These are phyloP conservation scores for Tiphia femorata DNA, from an alignment of 2,888 invertebrate species.

Conservation along the genomic window DNA sequence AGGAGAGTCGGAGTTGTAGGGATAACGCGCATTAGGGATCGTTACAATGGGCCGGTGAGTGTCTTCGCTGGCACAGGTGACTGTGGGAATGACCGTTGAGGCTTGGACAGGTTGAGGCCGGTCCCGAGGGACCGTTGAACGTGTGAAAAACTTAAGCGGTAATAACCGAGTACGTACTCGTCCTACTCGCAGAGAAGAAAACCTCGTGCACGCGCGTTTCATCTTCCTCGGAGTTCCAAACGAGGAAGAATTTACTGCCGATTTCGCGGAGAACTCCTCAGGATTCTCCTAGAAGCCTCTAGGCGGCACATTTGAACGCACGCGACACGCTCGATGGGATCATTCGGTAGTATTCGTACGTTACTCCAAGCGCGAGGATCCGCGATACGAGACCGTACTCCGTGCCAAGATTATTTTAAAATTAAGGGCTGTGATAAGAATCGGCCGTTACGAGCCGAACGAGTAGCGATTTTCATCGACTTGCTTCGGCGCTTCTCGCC, in stretches of 20 bases:
- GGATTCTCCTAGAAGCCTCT: no score
- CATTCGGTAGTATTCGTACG: no score
- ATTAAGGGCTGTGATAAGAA: no score
- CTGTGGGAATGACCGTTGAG: conserved; percentile 67
- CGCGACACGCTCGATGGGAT: no score
- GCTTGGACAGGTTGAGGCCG: conserved; percentile 57
- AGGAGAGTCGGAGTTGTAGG: conserved; percentile 26
- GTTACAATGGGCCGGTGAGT: conserved; percentile 55
- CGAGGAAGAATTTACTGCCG: conserved; percentile 18
- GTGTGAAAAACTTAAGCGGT: conserved; percentile 43
- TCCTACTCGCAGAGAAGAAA: conserved; percentile 32
- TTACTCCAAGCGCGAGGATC: no score
- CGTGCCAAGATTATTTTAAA: no score
- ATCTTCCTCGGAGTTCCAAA: conserved; percentile 22
- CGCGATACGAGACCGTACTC: no score
- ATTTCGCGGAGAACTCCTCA: no score
- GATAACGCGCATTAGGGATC: conserved; percentile 56
- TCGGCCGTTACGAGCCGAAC: no score
- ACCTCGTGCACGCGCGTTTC: conserved; percentile 6
- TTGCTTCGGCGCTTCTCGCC: no score
- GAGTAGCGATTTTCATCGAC: no score
- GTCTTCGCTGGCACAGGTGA: conserved; percentile 61
- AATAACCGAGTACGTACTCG: background rate
- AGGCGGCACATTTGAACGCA: no score
- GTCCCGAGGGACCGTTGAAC: conserved; percentile 44